Evolutionary conservation across 2,113 vertebrate genomes (phyloP).

Genomic region (Ahaetulla prasina): DNA sequence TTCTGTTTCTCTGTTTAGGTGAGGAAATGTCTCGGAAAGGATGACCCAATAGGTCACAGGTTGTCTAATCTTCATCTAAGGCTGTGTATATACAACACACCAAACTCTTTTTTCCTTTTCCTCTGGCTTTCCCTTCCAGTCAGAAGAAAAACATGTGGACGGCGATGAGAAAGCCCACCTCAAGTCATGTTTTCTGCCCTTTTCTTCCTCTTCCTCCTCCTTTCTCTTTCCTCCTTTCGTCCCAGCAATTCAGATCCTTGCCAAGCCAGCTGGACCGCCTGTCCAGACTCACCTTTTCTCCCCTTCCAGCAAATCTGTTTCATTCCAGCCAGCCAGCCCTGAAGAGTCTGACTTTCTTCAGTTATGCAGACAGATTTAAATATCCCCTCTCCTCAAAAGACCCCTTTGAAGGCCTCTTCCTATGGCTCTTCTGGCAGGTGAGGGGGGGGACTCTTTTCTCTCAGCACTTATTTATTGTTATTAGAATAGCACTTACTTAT

Average conservation of each 20-base stretch:
- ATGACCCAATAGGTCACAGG: too few species aligned
- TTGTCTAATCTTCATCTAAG: not conserved
- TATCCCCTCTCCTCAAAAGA: constrained; percentile 55
- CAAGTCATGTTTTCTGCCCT: not conserved
- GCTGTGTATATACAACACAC: not conserved
- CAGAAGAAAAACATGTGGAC: not conserved
- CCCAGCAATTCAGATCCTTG: not conserved
- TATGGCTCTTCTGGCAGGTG: constrained; percentile 15
- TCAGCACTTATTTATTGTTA: not conserved
- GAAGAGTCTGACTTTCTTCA: constrained; percentile 50
- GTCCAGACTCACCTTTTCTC: not conserved
- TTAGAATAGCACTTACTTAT: too few species aligned
- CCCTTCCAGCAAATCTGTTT: not conserved
- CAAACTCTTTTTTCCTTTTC: not conserved
- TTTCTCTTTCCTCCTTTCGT: too few species aligned
- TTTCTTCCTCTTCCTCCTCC: not conserved
- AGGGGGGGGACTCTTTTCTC: constrained; percentile 34
- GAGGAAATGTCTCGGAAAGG: too few species aligned
- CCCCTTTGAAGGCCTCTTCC: constrained; percentile 25
- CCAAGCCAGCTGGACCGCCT: not conserved
- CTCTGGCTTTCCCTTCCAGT: not conserved
- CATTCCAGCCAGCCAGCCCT: not conserved
- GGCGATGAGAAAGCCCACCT: not conserved
- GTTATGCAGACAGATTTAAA: constrained; percentile 67
- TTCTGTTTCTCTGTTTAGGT: too few species aligned